Evolutionary conservation across 1,140 invertebrate genomes (phyloP).

Genomic region (Saxidomus purpurata): DNA sequence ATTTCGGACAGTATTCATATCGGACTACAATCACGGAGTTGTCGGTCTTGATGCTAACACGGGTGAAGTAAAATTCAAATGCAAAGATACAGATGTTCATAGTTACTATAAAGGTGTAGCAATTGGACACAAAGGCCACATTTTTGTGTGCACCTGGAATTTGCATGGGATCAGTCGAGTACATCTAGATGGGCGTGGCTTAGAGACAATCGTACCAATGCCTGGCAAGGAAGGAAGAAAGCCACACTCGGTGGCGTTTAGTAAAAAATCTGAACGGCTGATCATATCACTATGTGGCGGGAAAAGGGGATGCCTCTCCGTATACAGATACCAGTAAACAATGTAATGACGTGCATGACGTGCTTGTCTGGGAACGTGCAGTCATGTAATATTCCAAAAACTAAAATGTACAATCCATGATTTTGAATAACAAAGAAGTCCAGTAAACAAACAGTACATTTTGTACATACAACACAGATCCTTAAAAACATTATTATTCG

Average conservation of each 20-base stretch:
- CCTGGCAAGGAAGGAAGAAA: conserved; percentile 58
- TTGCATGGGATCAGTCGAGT: conserved; percentile 50
- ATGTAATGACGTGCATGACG: too few species aligned
- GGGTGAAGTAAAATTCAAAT: conserved; percentile 57
- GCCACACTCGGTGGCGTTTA: conserved; percentile 45
- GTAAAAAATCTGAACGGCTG: conserved; percentile 47
- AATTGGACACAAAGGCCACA: conserved; percentile 49
- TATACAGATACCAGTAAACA: conserved; percentile 55
- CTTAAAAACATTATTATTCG: too few species aligned
- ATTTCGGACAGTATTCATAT: conserved; percentile 41
- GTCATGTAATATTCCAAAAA: too few species aligned
- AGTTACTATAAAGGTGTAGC: conserved; percentile 59
- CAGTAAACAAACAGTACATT: too few species aligned
- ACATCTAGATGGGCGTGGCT: conserved; percentile 56
- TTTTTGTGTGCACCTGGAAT: conserved; percentile 60
- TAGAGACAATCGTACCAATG: conserved; percentile 60
- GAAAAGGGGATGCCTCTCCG: conserved; percentile 24
- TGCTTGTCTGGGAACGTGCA: too few species aligned
- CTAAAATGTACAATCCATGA: too few species aligned
- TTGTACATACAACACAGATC: too few species aligned
- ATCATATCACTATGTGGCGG: conserved; percentile 49
- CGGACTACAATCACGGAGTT: conserved; percentile 62
- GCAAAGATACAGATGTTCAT: conserved; percentile 62
- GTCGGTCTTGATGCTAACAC: conserved; percentile 48
- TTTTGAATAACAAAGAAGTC: too few species aligned